Base-by-base conservation (phyloP, 2,888 invertebrate species). In the Melanchra persicariae region DNA sequence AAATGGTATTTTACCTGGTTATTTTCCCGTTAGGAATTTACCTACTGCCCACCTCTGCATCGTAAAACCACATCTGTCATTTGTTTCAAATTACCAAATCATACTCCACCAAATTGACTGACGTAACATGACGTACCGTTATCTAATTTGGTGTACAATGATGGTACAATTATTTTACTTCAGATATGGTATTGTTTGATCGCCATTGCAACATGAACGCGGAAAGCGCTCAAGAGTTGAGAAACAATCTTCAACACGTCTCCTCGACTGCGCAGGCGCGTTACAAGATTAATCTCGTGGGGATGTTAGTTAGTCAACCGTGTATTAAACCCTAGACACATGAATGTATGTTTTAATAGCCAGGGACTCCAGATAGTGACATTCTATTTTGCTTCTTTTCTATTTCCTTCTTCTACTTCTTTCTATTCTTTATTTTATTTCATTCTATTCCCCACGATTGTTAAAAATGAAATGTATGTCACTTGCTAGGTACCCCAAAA, bases 161-260 rank as follows among this genome's bases (percentile, higher is more conserved):
- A 34, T 43, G 37, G 12, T 66, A 40, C 37, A 66, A 52, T 66
- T 65, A 52, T 66, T 65, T 62, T 54, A 61, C 52, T 47, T 47
- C 37, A 65, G 22, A 22, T 30, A 51, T 37, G 9, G n/a, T 70
- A 58, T 59, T 61, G 68, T 84, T 47, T 65, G 67, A 63, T 79
- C 54, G n/a, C 17, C n/a, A 65, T 79, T 79, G 80, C 71, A 81
- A 83, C 78, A 83, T 51, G 24, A 67, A 77, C 66, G 58, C 78
- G 82, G 84, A 74, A 81, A 85, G 75, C 71, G 52, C 57, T 64
- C 55, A 54, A 60, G 58, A 26, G 80, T 84, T 84, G 77, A 55
- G 85, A 84, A 82, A 84, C 54, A 63, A 54, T 77, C 73, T 69
- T 72, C 51, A 66, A 70, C 73, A 70, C 71, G 64, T 75, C 77